These are phyloP conservation scores for Glaucomys volans DNA, from an alignment of 2,113 vertebrate species.

Conservation along the genomic window DNA sequence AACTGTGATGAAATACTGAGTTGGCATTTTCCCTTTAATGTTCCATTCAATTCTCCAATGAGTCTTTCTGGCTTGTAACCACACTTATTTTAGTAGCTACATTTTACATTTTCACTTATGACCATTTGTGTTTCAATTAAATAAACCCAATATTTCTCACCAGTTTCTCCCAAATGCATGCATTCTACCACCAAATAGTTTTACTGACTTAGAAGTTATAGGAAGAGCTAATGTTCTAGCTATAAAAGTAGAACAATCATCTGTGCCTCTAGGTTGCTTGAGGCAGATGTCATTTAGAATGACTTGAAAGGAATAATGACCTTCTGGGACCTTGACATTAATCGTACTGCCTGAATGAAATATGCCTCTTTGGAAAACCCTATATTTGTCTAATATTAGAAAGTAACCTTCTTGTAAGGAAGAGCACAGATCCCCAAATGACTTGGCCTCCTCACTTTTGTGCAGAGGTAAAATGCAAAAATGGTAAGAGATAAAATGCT, in stretches of 20 bases:
- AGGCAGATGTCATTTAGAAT: constrained; percentile 68
- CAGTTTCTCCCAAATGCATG: neutral
- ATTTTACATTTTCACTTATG: neutral
- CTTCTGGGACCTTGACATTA: constrained; percentile 73
- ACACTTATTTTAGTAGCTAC: neutral
- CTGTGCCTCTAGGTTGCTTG: constrained; percentile 69
- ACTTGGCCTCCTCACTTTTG: constrained; percentile 27
- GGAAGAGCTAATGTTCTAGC: constrained; percentile 52
- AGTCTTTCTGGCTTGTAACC: neutral
- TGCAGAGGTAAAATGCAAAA: constrained; percentile 6
- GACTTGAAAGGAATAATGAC: constrained; percentile 73
- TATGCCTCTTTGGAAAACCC: constrained; percentile 60
- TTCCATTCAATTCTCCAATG: neutral
- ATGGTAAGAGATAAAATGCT: constrained; percentile 54
- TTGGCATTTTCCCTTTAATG: neutral
- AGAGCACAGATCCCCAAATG: constrained; percentile 51
- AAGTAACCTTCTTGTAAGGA: constrained; percentile 56
- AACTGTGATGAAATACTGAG: neutral
- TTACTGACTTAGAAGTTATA: constrained; percentile 53
- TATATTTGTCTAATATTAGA: constrained; percentile 62
- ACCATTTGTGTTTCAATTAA: neutral
- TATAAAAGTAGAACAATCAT: constrained; percentile 70
- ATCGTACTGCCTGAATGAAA: constrained; percentile 68
- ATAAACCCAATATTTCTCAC: neutral
- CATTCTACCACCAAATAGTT: neutral